phyloP scores from a whole-genome alignment of 2,113 vertebrate species.

The Myanophis thanlyinensis region DNA sequence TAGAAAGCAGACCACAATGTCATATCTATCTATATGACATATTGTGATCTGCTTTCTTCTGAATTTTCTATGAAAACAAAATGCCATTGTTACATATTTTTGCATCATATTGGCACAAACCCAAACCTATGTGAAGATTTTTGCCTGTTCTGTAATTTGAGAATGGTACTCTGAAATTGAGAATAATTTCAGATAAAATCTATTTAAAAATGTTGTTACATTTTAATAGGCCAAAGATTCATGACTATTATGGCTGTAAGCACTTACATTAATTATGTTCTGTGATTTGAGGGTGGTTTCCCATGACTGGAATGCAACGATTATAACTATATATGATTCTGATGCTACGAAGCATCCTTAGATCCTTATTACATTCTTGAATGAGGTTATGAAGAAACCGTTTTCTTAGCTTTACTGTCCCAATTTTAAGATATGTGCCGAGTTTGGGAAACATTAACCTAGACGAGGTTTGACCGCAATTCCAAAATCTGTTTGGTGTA shows the following conservation, averaged over 20 bases:
- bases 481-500: background rate
- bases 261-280: background rate
- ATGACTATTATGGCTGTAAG: background rate
- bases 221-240: background rate
- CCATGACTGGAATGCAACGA: background rate
- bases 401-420: background rate
- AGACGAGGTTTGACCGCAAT: background rate
- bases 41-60: background rate
- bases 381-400: background rate
- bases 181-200: background rate
- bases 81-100: background rate
- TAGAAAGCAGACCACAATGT: too few relatives aligned
- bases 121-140: background rate
- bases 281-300: background rate
- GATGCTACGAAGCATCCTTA: background rate
- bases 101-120: background rate
- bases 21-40: too few relatives aligned
- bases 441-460: background rate
- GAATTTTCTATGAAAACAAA: background rate
- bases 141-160: background rate
- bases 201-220: background rate
- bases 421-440: background rate
- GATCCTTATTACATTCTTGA: background rate
- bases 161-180: background rate
- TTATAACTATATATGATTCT: background rate